Conservation (phyloP, 2,888 invertebrate genomes). For the Eupsilia transversa region DNA sequence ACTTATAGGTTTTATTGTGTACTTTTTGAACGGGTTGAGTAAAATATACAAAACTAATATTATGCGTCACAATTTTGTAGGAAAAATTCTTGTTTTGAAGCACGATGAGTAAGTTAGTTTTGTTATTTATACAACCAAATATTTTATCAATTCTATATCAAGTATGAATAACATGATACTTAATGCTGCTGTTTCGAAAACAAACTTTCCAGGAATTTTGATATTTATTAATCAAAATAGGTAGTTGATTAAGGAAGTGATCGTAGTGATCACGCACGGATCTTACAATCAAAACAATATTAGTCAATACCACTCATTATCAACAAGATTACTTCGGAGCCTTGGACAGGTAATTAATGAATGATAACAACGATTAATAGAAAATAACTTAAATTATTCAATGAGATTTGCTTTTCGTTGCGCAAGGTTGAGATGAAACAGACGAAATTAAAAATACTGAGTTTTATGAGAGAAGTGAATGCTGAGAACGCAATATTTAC, state of each 20-base stretch:
- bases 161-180: constrained; percentile 28
- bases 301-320: constrained; percentile 71
- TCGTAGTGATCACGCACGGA: constrained; percentile 54
- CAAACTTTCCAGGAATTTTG: constrained; percentile 26
- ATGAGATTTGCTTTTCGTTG: constrained; percentile 40
- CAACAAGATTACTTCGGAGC: constrained; percentile 67
- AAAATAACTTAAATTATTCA: constrained; percentile 56
- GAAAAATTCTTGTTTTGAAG: constrained; percentile 30
- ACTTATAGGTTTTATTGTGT: constrained; percentile 16
- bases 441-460: not conserved
- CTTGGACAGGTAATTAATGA: constrained; percentile 70
- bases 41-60: not conserved
- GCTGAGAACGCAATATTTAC: constrained; percentile 5
- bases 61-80: constrained; percentile 33
- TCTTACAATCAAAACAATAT: constrained; percentile 68
- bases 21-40: constrained; percentile 9
- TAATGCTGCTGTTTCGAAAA: constrained; percentile 12
- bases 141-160: constrained; percentile 50
- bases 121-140: constrained; percentile 29
- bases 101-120: constrained; percentile 22
- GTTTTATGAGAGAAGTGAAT: not conserved
- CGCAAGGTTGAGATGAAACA: constrained; percentile 14
- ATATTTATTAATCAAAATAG: constrained; percentile 36
- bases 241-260: constrained; percentile 58
- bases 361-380: constrained; percentile 63